Evolutionary conservation across 2,888 invertebrate species (phyloP).

Genomic region (Sarcophaga rosellei): DNA sequence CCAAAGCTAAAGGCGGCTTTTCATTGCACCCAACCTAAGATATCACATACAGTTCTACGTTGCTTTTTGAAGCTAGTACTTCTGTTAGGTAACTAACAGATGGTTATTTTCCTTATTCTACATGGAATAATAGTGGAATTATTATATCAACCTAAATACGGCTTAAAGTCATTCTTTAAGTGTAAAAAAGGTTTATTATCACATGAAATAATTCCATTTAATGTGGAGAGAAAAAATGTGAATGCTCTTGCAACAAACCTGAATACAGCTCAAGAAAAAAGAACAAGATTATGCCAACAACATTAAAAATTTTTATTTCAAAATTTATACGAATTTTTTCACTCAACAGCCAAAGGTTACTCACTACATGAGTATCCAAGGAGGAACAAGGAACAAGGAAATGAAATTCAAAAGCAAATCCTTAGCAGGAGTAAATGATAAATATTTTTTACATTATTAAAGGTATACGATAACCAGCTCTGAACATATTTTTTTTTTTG

Average conservation of each 20-base stretch:
- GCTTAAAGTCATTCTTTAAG: too few relatives aligned
- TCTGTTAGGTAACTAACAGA: too few relatives aligned
- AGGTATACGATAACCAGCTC: conserved; percentile 48
- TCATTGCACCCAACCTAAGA: too few relatives aligned
- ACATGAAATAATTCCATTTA: conserved; percentile 76
- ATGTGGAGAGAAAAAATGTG: conserved; percentile 72
- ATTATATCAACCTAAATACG: too few relatives aligned
- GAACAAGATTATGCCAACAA: conserved; percentile 45
- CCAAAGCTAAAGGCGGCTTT: too few relatives aligned
- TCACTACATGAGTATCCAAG: not conserved
- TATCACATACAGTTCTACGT: too few relatives aligned
- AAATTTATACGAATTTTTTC: not conserved
- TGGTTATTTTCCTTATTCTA: too few relatives aligned
- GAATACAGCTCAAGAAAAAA: not conserved
- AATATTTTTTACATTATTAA: conserved; percentile 61
- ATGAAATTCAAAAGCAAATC: conserved; percentile 9
- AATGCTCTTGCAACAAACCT: conserved; percentile 70
- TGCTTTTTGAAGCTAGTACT: too few relatives aligned
- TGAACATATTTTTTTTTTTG: too few relatives aligned
- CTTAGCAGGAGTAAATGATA: not conserved
- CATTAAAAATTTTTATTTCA: conserved; percentile 67
- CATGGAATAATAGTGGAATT: too few relatives aligned
- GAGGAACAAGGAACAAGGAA: conserved; percentile 20
- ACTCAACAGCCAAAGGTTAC: conserved; percentile 31
- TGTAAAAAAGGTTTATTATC: conserved; percentile 14